phyloP scores from a whole-genome alignment of 92 coral and sea anemone species.

The Porites cylindrica region DNA sequence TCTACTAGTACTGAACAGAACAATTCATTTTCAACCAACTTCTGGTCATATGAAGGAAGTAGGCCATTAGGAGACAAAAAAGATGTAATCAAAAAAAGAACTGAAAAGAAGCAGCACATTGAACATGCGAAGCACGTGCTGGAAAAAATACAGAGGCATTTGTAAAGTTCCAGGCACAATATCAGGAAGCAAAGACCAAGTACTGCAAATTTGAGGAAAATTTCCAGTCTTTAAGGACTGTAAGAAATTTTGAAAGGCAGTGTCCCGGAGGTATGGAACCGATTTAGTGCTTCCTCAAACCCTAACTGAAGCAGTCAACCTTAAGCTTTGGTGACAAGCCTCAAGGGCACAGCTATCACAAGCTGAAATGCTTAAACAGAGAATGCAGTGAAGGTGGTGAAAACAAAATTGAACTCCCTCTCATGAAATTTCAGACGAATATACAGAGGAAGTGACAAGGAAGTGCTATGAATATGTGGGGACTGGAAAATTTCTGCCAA shows the following conservation, averaged over 20 bases:
- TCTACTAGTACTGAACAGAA: slow-evolving; percentile 34
- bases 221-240: slow-evolving; percentile 53
- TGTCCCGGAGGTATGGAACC: slow-evolving; percentile 31
- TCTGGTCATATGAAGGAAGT: slow-evolving; percentile 66
- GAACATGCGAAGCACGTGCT: slow-evolving; percentile 68
- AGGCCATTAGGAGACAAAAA: slow-evolving; percentile 68
- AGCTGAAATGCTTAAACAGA: slow-evolving; percentile 57
- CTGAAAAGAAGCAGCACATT: slow-evolving; percentile 46
- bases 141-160: slow-evolving; percentile 70
- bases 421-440: slow-evolving; percentile 45
- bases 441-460: slow-evolving; percentile 37
- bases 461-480: slow-evolving; percentile 46
- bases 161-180: slow-evolving; percentile 44
- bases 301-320: slow-evolving; percentile 55
- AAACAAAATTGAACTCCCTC: slow-evolving; percentile 49
- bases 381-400: slow-evolving; percentile 69
- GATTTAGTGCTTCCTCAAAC: slow-evolving; percentile 39
- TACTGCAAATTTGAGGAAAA: slow-evolving; percentile 66
- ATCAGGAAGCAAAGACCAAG: slow-evolving; percentile 47
- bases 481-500: slow-evolving; percentile 66
- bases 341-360: slow-evolving; percentile 39
- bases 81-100: slow-evolving; percentile 47
- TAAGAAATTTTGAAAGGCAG: slow-evolving; percentile 47
- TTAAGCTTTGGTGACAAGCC: slow-evolving; percentile 46
- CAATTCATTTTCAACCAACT: slow-evolving; percentile 34